These are phyloP conservation scores for Eueides isabella DNA, from an alignment of 1,140 invertebrate genomes.

Conservation along the genomic window DNA sequence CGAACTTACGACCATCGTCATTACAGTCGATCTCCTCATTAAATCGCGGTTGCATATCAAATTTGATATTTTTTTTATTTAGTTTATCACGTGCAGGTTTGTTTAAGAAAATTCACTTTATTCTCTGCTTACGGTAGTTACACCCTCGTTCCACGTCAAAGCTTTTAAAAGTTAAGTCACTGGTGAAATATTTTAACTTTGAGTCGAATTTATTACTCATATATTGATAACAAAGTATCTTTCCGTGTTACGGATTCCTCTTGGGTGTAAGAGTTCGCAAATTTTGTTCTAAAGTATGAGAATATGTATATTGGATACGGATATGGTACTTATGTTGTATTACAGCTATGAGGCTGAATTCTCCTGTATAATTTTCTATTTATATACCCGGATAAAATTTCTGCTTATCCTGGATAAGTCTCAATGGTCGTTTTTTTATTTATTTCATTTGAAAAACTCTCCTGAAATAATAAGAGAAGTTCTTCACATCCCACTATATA, in stretches of 20 bases:
- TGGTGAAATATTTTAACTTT: constrained; percentile 3
- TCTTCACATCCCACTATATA: too few relatives aligned
- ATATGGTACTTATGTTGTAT: background rate
- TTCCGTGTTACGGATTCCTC: constrained; percentile 9
- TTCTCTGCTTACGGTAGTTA: background rate
- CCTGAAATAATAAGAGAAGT: too few relatives aligned
- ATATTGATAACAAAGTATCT: constrained; percentile 13
- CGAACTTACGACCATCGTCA: too few relatives aligned
- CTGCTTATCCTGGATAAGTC: too few relatives aligned
- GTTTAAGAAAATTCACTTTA: background rate
- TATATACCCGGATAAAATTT: too few relatives aligned
- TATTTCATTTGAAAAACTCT: too few relatives aligned
- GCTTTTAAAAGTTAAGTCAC: constrained; percentile 6
- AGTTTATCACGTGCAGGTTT: too few relatives aligned
- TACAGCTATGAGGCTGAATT: background rate
- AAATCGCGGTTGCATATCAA: too few relatives aligned
- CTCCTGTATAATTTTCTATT: background rate
- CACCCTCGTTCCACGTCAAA: background rate
- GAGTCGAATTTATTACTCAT: constrained; percentile 13
- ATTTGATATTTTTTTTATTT: too few relatives aligned
- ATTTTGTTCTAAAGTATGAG: background rate
- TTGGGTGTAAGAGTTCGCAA: constrained; percentile 2
- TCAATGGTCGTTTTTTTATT: too few relatives aligned
- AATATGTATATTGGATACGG: constrained; percentile 1
- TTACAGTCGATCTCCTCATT: too few relatives aligned